Base-by-base conservation (phyloP, 2,113 vertebrate genomes). In the Gavialis gangeticus region DNA sequence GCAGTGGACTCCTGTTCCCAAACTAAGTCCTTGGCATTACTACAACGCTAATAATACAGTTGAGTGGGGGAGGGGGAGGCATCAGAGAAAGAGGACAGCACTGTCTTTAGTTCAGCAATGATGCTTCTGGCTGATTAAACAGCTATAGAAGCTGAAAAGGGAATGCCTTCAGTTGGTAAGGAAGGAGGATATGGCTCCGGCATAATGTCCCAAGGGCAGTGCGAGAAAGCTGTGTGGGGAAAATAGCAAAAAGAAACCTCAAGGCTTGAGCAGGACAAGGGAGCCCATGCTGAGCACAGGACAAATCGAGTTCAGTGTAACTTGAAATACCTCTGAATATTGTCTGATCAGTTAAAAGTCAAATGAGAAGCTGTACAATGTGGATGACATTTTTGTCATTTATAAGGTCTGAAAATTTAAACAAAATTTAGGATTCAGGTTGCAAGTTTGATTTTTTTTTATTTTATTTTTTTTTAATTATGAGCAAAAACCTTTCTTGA, bases 101-200 rank as follows among this genome's bases (percentile, higher is more conserved):
- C 0, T 46, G 46, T 46, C 46, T 46, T 46, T 46, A 0, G 92
- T 59, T 95, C 25, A 56, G 88, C n/a, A 87, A 19, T 16, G n/a
- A 78, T 88, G 88, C 88, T 96, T 94, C 92, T 93, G 30, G 34
- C 21, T 37, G 87, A 96, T 95, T 96, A 94, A 95, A 75, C 55
- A 73, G 37, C 10, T 94, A 96, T n/a, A 95, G 59, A 78, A 82
- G 28, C 37, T 55, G 66, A 85, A 60, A 91, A 21, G 34, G 21
- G 46, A 46, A 46, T 37, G 7, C 21, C 30, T 73, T 89, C 79
- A 57, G 16, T 10, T 85, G 87, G 82, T 94, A 94, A 95, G 46
- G 46, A 46, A 9, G 46, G 46, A 3, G 46, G 46, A 46, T 46
- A 46, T 9, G 46, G 46, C 46, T 46, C 46, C 46, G 46, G 89